A percentile compares a stretch with the other conserved stretches of the same genome.
Conservation (phyloP, 2,113 vertebrate species). For the Amazona vittata region DNA sequence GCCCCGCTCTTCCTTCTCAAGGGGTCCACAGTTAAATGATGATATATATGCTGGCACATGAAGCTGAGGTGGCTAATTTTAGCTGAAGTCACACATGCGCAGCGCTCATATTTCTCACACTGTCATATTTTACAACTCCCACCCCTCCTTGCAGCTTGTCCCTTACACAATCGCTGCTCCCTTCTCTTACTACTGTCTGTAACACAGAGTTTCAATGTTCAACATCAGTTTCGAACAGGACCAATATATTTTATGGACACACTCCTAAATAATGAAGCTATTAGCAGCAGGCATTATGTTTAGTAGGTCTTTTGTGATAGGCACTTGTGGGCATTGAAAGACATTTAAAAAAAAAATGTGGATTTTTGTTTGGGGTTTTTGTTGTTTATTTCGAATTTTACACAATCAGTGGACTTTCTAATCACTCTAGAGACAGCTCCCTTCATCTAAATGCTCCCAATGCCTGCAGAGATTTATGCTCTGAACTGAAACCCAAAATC, state of each 20-base stretch:
- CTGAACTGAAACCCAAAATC: not conserved
- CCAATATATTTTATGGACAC: not conserved
- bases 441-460: not conserved
- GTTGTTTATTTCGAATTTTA: not conserved
- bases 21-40: conserved; percentile 47
- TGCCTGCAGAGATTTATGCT: not conserved
- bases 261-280: not conserved
- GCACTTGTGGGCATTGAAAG: not conserved
- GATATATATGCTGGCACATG: conserved; percentile 15
- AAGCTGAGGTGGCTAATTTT: conserved; percentile 79
- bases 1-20: conserved; percentile 18
- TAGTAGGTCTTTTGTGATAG: not conserved
- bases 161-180: not conserved
- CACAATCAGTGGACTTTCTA: not conserved
- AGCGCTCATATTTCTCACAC: conserved; percentile 72
- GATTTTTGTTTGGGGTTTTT: not conserved
- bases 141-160: not conserved
- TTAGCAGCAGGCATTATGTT: not conserved
- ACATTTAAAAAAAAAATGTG: not conserved
- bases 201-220: not conserved
- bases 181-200: not conserved
- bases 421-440: rapidly evolving
- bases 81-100: conserved; percentile 71
- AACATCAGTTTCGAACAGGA: not conserved
- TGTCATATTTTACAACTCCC: conserved; percentile 28